phyloP scores from a whole-genome alignment of 2,113 vertebrate species.

The Larimichthys crocea region DNA sequence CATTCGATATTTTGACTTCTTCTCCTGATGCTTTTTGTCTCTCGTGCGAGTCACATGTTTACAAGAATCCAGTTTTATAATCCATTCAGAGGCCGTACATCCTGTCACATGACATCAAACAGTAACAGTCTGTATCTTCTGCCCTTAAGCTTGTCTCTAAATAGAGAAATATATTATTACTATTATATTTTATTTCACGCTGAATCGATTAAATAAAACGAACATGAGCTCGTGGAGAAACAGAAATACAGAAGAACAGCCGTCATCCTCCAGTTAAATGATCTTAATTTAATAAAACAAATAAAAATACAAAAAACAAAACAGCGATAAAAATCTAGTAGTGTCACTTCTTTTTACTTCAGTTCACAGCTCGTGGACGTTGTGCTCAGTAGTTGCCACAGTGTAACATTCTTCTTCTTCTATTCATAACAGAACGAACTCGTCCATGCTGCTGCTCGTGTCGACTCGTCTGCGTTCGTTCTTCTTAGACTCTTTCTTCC shows the following conservation, averaged over 20 bases:
- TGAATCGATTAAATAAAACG: not conserved
- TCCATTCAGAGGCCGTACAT: slow-evolving; percentile 43
- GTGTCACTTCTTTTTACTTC: slow-evolving; percentile 18
- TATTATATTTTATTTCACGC: not conserved
- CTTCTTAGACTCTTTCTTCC: slow-evolving; percentile 35
- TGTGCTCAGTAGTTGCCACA: slow-evolving; percentile 20
- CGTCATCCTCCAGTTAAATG: slow-evolving; percentile 1
- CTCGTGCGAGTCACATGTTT: slow-evolving; percentile 40
- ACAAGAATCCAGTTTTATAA: slow-evolving; percentile 41
- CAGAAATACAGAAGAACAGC: not conserved
- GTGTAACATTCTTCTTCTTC: not conserved
- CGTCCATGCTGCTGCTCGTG: slow-evolving; percentile 83
- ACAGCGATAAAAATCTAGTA: slow-evolving; percentile 40
- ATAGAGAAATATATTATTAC: not conserved
- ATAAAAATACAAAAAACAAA: slow-evolving; percentile 47
- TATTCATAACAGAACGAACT: slow-evolving; percentile 89
- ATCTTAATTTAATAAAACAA: slow-evolving; percentile 51
- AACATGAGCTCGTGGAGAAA: slow-evolving; percentile 15
- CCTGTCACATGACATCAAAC: slow-evolving; percentile 48
- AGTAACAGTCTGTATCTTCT: not conserved
- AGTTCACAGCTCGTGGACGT: not conserved
- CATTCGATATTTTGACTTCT: too few species aligned
- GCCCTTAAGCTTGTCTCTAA: not conserved
- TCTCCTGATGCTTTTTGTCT: not conserved
- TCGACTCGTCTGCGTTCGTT: slow-evolving; percentile 50